Evolutionary conservation across 2,113 vertebrate species (phyloP).

Genomic region (Hemiprocne comata): DNA sequence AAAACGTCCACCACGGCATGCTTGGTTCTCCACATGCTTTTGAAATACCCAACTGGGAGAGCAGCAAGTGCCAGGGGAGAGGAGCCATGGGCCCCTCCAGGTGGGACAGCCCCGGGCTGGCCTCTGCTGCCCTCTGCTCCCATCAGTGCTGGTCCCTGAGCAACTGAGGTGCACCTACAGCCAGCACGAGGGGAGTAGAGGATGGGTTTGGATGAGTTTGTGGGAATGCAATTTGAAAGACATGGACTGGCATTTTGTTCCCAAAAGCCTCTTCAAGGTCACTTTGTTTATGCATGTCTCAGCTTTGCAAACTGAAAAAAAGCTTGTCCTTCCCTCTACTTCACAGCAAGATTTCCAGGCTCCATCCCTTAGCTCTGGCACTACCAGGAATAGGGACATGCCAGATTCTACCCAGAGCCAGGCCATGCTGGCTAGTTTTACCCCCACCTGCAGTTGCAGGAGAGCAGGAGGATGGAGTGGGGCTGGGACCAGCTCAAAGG

Average conservation of each 20-base stretch:
- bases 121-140: not conserved
- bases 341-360: not conserved
- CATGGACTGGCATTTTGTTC: not conserved
- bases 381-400: not conserved
- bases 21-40: not conserved
- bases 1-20: accelerated
- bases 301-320: not conserved
- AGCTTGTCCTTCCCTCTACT: not conserved
- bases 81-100: not conserved
- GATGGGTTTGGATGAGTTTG: not conserved
- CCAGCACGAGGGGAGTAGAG: accelerated
- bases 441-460: not conserved
- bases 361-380: not conserved
- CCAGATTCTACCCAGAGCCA: not conserved
- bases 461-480: not conserved
- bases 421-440: not conserved
- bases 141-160: not conserved
- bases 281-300: not conserved
- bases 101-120: accelerated
- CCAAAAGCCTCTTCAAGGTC: not conserved
- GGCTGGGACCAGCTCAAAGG: not conserved
- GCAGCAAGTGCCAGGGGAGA: not conserved
- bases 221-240: accelerated
- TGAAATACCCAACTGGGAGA: not conserved
- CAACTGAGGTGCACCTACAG: accelerated